Evolutionary conservation across 2,797 vertebrate species (phyloP), one percentile per base, ranked within the genome.

Genomic region (Champsocephalus esox): DNA sequence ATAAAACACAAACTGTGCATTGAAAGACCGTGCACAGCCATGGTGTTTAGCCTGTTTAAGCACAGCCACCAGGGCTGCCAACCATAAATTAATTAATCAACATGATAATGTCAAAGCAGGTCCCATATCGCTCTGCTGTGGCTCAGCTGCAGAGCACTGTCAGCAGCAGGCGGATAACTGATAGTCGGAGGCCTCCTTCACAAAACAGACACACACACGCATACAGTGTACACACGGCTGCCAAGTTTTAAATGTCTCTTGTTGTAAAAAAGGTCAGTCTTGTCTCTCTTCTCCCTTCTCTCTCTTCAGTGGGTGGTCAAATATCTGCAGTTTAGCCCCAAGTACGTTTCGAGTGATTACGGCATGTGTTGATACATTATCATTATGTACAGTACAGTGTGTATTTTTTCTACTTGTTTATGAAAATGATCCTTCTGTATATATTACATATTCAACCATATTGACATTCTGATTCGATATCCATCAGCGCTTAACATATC

Each of bases 71-170:
- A 32, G 60, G 49, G 63, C 79, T 88, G 88, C 87, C 89, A 90
- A 84, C 76, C 80, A 72, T 80, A 85, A 91, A 89, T 92, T 89
- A 90, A 93, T 93, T 82, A 90, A 89, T 92, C 86, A 90, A 85
- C 87, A 88, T 91, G 90, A 89, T 92, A 93, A 92, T 92, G 92
- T 93, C 92, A 92, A 80, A 83, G 83, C 85, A 76, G 84, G 86
- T 91, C 90, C 88, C 88, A 87, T 76, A 88, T 86, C 73, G 58
- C 85, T 88, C 72, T 71, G 83, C 83, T 70, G 79, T 78, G 80
- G 84, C 88, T 89, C 79, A 83, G 82, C 87, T 82, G 73, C 68
- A 70, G 76, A 81, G 84, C 83, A 65, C 84, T 88, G 91, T 92
- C 92, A 92, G 86, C 85, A 89, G 67, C 85, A 76, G 73, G 80